Percentiles rank a stretch among this genome's conserved stretches.
These are phyloP conservation scores for Rhodophaea formosa DNA, from an alignment of 2,888 invertebrate genomes.

Conservation along the genomic window DNA sequence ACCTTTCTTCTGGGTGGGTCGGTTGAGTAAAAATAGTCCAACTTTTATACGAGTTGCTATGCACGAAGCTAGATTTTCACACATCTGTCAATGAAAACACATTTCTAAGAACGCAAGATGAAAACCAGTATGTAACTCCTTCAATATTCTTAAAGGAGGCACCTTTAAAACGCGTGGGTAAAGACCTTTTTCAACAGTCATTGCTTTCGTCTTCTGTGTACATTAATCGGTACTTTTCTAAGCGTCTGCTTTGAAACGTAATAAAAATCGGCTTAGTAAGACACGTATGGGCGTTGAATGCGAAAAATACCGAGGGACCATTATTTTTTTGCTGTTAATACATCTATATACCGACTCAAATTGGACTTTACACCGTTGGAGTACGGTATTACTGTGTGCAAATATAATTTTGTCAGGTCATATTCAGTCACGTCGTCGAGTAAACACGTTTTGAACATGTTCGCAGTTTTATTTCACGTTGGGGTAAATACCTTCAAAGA, in stretches of 20 bases:
- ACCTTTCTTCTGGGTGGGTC: no score
- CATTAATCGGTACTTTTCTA: slow-evolving; percentile 63
- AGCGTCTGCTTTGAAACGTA: slow-evolving; percentile 65
- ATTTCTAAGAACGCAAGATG: background rate
- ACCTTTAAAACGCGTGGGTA: slow-evolving; percentile 30
- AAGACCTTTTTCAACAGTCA: slow-evolving; percentile 45
- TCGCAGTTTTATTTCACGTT: slow-evolving; percentile 68
- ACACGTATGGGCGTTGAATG: slow-evolving; percentile 57
- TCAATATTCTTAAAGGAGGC: background rate
- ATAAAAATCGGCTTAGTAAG: slow-evolving; percentile 74
- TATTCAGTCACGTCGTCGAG: slow-evolving; percentile 50
- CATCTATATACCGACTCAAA: background rate
- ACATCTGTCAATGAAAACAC: background rate
- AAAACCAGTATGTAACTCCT: background rate
- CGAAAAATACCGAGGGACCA: slow-evolving; percentile 46
- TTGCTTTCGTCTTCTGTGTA: slow-evolving; percentile 51
- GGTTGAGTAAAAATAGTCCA: no score
- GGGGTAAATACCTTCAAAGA: slow-evolving; percentile 68
- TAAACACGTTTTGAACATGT: slow-evolving; percentile 62
- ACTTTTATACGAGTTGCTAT: background rate
- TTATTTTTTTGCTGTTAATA: slow-evolving; percentile 34
- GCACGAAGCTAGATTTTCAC: background rate
- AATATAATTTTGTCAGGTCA: slow-evolving; percentile 50
- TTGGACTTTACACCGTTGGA: slow-evolving; percentile 36
- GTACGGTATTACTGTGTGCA: slow-evolving; percentile 42